phyloP scores from a whole-genome alignment of 2,113 vertebrate genomes.

The Chiloscyllium plagiosum region DNA sequence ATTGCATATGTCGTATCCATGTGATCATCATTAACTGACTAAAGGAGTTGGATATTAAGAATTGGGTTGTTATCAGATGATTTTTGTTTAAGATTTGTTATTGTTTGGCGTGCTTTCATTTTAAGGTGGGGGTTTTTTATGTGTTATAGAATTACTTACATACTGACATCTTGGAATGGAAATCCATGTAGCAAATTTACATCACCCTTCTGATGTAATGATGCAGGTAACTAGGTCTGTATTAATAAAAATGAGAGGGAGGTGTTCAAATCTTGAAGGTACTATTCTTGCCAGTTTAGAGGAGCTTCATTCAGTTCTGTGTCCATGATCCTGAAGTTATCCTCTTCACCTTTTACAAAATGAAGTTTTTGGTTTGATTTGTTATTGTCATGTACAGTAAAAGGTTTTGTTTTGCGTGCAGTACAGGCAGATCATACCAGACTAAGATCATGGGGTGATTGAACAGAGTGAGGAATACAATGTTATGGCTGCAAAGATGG shows the following conservation, averaged over 20 bases:
- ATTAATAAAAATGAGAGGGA: background rate
- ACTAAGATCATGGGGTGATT: too few species aligned
- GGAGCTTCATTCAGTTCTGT: background rate
- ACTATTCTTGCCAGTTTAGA: background rate
- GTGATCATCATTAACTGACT: background rate
- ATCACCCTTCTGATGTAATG: background rate
- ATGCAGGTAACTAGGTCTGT: background rate
- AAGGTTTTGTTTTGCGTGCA: too few species aligned
- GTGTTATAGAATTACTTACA: background rate
- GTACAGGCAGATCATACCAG: too few species aligned
- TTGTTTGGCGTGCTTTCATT: background rate
- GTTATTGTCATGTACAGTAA: too few species aligned
- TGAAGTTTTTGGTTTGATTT: background rate
- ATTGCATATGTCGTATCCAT: background rate
- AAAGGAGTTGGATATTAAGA: background rate
- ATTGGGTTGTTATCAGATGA: background rate
- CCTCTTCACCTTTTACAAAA: background rate
- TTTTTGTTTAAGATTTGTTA: background rate
- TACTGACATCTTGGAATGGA: background rate
- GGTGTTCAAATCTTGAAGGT: background rate
- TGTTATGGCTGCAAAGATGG: too few species aligned
- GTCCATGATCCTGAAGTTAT: background rate
- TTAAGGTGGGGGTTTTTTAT: background rate
- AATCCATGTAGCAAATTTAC: background rate
- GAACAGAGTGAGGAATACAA: too few species aligned